Base-by-base conservation (phyloP, 1,140 invertebrate species). In the Araneus ventricosus region DNA sequence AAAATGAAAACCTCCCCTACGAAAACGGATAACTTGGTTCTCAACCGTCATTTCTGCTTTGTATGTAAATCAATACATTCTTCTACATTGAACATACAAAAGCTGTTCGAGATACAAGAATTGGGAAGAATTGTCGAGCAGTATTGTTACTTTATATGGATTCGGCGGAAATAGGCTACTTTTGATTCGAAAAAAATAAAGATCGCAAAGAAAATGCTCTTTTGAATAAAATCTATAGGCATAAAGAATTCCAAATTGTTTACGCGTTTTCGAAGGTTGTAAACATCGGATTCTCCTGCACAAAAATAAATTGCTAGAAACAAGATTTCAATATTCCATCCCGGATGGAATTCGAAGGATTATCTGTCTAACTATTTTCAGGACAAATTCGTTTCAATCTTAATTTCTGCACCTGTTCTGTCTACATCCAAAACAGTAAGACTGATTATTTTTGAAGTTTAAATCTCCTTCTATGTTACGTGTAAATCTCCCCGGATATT, bases 41-140 rank as follows among this genome's bases (percentile, higher is more conserved):
- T 37, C 39, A 24, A 41, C 37, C 39, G 14, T 27, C 34, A 61
- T 67, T 34, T 57, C 70, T 79, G n/a, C 14, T 89, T 34, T 79
- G 27, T 61, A 89, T 89, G 70, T 34, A 89, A 89, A 89, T 79
- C 88, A 79, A 89, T 79, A 41, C 67, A 5, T 79, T 89, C 61
- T 45, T 41, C 70, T 4, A 34, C 20, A 17, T 22, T 41, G 30
- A 41, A 24, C 39, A n/a, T 37, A 41, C 20, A 37, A 45, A 79
- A 80, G 57, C 41, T 30, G 88, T 45, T 89, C n/a, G 39, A 6
- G 39, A n/a, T 89, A 37, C 41, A 89, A 88, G 86, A 67, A 67
- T 89, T 57, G 27, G 17, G 37, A 89, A 88, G 61, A 67, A 67
- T 89, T 79, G 27, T 79, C n/a, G n/a, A 57, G 24, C 20, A 45